phyloP scores from a whole-genome alignment of 2,113 vertebrate genomes.

The Antennarius striatus region DNA sequence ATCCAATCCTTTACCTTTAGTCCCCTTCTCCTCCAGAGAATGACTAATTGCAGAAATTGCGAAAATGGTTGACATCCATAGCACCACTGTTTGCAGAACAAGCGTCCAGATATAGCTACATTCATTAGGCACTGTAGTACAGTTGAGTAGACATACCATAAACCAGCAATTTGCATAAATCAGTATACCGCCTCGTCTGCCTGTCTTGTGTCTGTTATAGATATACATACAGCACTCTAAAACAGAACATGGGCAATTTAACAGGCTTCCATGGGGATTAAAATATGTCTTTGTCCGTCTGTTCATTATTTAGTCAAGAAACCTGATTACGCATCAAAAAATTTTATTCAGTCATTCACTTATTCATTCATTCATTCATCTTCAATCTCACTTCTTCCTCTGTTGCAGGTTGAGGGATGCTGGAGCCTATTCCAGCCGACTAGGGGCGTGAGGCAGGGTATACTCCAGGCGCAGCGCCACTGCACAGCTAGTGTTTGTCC shows the following conservation, averaged over 20 bases:
- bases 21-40: slow-evolving; percentile 5
- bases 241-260: neutral
- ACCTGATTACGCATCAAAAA: no score
- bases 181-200: slow-evolving; percentile 23
- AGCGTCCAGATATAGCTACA: neutral
- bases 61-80: neutral
- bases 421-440: no score
- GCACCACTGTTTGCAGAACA: neutral
- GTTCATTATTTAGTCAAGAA: no score
- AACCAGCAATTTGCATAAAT: slow-evolving; percentile 30
- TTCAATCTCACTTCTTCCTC: no score
- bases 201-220: neutral
- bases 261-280: neutral
- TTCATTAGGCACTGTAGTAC: slow-evolving; percentile 26
- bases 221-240: neutral
- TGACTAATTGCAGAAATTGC: slow-evolving; percentile 9
- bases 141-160: slow-evolving; percentile 15
- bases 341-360: no score
- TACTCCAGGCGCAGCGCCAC: no score
- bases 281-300: neutral
- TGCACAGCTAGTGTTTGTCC: no score
- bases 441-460: no score
- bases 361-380: no score
- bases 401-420: no score
- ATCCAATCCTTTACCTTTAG: neutral